Percentiles rank a stretch among this genome's conserved stretches.
Evolutionary conservation across 2,113 vertebrate genomes (phyloP).

Genomic region (Amazona vittata): DNA sequence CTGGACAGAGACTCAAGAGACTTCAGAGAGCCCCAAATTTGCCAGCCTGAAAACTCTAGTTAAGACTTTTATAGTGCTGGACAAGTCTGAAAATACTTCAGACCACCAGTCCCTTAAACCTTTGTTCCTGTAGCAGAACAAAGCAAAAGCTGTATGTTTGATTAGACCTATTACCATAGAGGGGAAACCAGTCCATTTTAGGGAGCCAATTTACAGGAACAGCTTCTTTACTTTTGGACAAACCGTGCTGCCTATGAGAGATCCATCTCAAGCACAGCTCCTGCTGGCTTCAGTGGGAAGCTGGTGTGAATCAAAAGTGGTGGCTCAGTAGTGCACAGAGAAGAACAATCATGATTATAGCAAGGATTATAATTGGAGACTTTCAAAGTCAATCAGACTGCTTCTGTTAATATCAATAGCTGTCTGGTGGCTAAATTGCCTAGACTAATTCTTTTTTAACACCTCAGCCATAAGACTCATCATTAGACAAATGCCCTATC

Average conservation of each 20-base stretch:
- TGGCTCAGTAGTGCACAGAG: constrained; percentile 7
- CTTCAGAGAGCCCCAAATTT: neutral
- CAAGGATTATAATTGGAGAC: neutral
- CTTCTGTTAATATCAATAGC: constrained; percentile 23
- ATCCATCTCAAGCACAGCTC: neutral
- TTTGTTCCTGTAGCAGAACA: neutral
- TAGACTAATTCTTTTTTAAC: constrained; percentile 57
- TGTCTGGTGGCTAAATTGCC: constrained; percentile 41
- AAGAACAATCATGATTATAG: constrained; percentile 23
- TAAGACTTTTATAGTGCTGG: neutral
- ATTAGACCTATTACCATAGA: neutral
- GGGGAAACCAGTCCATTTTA: neutral
- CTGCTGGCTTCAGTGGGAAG: constrained; percentile 53
- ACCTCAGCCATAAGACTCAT: constrained; percentile 56
- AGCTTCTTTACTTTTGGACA: constrained; percentile 4
- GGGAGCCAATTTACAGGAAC: constrained; percentile 38
- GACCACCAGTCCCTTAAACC: neutral
- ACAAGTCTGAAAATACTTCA: neutral
- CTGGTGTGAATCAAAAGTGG: constrained; percentile 48
- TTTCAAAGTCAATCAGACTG: constrained; percentile 53
- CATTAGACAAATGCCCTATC: constrained; percentile 56
- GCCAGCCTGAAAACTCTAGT: neutral
- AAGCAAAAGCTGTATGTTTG: neutral
- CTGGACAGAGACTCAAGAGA: neutral
- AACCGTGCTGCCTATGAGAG: neutral